Conservation (phyloP, 2,888 invertebrate genomes). For the Phortica okadai region DNA sequence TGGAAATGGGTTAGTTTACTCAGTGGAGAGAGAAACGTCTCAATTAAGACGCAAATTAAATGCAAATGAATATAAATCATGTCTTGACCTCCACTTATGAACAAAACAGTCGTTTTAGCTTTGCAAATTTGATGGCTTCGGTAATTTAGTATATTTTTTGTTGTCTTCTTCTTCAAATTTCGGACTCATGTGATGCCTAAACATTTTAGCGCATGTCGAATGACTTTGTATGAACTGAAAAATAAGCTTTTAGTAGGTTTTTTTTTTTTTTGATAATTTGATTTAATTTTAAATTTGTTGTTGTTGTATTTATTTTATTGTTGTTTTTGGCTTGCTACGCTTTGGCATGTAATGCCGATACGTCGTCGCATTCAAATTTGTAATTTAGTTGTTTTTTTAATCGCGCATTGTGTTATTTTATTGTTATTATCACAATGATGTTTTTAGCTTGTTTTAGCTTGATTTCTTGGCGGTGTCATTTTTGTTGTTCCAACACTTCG, state of each 20-base stretch:
- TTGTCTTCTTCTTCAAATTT: constrained; percentile 40
- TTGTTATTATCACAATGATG: background rate
- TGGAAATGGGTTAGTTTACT: background rate
- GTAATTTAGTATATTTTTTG: constrained; percentile 21
- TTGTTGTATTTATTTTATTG: constrained; percentile 3
- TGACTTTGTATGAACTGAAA: background rate
- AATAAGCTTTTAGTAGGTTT: background rate
- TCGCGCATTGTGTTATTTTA: background rate
- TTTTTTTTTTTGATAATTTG: background rate
- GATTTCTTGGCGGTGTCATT: background rate
- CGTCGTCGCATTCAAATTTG: constrained; percentile 45
- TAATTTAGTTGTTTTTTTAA: constrained; percentile 12
- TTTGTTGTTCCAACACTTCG: constrained; percentile 43
- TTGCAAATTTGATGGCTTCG: background rate
- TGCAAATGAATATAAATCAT: constrained; percentile 51
- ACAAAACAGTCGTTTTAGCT: constrained; percentile 10
- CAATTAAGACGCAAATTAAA: constrained; percentile 62
- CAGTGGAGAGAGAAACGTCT: constrained; percentile 39
- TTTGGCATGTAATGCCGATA: constrained; percentile 25
- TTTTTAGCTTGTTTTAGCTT: background rate
- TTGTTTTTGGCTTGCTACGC: constrained; percentile 16
- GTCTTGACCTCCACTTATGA: constrained; percentile 25
- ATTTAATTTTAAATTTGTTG: background rate
- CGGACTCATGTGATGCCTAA: constrained; percentile 7
- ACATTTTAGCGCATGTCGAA: background rate